Evolutionary conservation across 2,797 vertebrate genomes (phyloP), one percentile per base, ranked within the genome.

Genomic region (Chromis chromis): DNA sequence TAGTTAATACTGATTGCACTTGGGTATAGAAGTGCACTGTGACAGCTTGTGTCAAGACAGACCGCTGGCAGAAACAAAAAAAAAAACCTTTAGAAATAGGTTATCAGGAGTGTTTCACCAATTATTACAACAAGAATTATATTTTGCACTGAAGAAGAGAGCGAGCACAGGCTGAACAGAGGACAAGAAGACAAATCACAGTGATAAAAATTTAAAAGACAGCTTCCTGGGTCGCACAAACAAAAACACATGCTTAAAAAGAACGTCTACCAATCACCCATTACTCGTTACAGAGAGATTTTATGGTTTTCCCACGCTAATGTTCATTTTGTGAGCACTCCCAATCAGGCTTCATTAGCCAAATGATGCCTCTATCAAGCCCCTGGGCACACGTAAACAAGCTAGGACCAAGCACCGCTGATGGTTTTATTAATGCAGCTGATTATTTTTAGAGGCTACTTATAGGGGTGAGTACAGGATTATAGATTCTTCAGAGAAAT

Each of bases 321-420:
- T 91, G 84, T 89, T 91, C 83, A 84, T 91, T 88, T 83, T 81
- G 81, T 87, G 84, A 83, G 85, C 67, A 42, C 82, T 89, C 65
- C 89, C 86, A 89, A 93, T 93, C 87, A 91, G 83, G 84, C 89
- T 91, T 91, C 75, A 90, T 91, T 90, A 91, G 81, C 84, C 79
- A 86, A 83, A 87, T 72, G 86, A 87, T 83, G 87, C 72, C 70
- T 88, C 82, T 74, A 88, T 88, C 88, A 83, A 87, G 90, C 85
- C 86, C 88, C 84, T 70, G 85, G 83, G 87, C 85, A 76, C 78
- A 83, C 74, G 73, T 89, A 91, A 91, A 93, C 89, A 91, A 91
- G 82, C 86, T 76, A 78, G 81, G 86, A 89, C 87, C 74, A 40
- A 86, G 82, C 85, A 70, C 79, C 69, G 13, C 73, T 86, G 90